phyloP scores from a whole-genome alignment of 2,113 vertebrate genomes.

The Rhea pennata region DNA sequence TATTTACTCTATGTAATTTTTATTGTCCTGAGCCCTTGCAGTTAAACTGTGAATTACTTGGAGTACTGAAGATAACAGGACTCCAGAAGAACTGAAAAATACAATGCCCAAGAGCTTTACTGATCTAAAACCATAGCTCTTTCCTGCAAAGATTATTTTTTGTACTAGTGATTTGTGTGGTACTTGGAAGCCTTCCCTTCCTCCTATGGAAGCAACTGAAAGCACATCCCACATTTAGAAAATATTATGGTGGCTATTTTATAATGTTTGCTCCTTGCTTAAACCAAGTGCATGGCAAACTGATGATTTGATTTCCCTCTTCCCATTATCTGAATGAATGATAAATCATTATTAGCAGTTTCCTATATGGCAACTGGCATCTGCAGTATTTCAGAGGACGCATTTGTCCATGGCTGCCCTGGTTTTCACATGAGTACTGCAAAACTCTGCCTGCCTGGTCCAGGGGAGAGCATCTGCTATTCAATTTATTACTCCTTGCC shows the following conservation, averaged over 20 bases:
- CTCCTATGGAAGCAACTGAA: not conserved
- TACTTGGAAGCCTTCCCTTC: not conserved
- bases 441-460: not conserved
- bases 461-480: not conserved
- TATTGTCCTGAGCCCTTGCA: not conserved
- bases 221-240: not conserved
- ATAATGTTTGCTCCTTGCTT: not conserved
- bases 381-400: not conserved
- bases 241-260: not conserved
- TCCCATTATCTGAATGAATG: not conserved
- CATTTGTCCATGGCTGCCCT: not conserved
- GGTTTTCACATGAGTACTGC: not conserved
- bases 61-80: not conserved
- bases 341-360: not conserved
- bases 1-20: not conserved
- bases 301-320: not conserved
- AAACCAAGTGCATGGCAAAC: not conserved
- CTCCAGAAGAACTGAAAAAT: not conserved
- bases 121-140: not conserved
- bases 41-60: not conserved
- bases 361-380: not conserved
- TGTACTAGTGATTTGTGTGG: not conserved
- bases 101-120: not conserved
- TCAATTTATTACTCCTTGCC: not conserved
- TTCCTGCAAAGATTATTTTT: not conserved